Base-by-base conservation (phyloP, 2,797 vertebrate genomes). In the Sebastolobus altivelis region DNA sequence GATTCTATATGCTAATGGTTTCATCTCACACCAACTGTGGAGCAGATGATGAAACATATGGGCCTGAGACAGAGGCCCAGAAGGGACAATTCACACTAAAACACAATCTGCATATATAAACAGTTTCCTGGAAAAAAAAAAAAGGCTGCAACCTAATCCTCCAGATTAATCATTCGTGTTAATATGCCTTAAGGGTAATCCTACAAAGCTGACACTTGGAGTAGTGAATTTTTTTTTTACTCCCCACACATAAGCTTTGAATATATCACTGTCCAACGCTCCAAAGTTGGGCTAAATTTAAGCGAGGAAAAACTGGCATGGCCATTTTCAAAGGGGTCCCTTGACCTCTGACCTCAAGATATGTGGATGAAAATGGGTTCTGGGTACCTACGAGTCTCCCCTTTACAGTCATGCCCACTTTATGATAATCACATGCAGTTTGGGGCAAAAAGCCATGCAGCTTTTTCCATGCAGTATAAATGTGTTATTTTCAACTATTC, bases 1-100 rank as follows among this genome's bases (percentile, higher is more conserved):
- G 62, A 54, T 33, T 69, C 33, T 54, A 68, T 75, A 85, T 67
- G 67, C 27, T 73, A 68, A 82, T 80, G 29, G 35, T 2, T 79
- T 82, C 3, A 65, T 80, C 55, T 54, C 73, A 79, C 77, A 78
- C 77, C 73, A 56, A 54, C 73, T 38, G 80, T 1, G 72, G 59
- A 80, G 63, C 83, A 88, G 84, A 86, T 78, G 77, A 86, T 78
- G 83, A 82, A 83, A 83, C 90, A 92, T 87, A 87, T 88, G 88
- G 81, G 63, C 31, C 60, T 6, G 54, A 72, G 75, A 88, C 72
- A 55, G 73, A 77, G 9, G 77, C 90, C 84, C 84, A 62, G 66
- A 65, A 83, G 92, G 86, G 70, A 84, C 86, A 87, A 89, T 84
- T 77, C 59, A 65, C 70, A 80, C 65, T 68, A 56, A 80, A 82